These are phyloP conservation scores for Nowickia ferox DNA, from an alignment of 2,888 invertebrate species.

Conservation along the genomic window DNA sequence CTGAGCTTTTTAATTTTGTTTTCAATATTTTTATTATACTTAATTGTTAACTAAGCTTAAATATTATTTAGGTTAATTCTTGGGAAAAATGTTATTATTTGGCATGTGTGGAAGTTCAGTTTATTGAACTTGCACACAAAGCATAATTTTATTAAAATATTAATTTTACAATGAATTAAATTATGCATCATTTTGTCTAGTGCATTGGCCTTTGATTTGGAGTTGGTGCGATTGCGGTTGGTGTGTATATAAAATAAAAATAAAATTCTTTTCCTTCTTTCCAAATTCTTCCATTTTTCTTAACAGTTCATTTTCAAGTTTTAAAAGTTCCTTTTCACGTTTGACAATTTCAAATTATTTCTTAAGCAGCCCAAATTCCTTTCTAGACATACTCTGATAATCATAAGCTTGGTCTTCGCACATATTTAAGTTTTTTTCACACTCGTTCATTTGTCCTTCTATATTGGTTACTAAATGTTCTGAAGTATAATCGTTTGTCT, in stretches of 20 bases:
- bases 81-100: too few relatives aligned
- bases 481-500: neutral
- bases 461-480: neutral
- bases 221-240: too few relatives aligned
- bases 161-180: neutral
- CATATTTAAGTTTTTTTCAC: neutral
- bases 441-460: neutral
- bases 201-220: too few relatives aligned
- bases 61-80: too few relatives aligned
- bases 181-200: too few relatives aligned
- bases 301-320: slow-evolving; percentile 41
- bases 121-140: too few relatives aligned
- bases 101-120: too few relatives aligned
- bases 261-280: neutral
- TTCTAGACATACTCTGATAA: neutral
- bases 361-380: neutral
- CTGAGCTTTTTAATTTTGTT: too few relatives aligned
- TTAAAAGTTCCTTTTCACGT: slow-evolving; percentile 10
- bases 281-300: slow-evolving; percentile 20
- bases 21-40: too few relatives aligned
- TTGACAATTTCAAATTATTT: slow-evolving; percentile 27
- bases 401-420: neutral
- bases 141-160: too few relatives aligned
- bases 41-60: too few relatives aligned
- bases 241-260: too few relatives aligned